phyloP scores from a whole-genome alignment of 2,888 invertebrate species.

The Xestia xanthographa region DNA sequence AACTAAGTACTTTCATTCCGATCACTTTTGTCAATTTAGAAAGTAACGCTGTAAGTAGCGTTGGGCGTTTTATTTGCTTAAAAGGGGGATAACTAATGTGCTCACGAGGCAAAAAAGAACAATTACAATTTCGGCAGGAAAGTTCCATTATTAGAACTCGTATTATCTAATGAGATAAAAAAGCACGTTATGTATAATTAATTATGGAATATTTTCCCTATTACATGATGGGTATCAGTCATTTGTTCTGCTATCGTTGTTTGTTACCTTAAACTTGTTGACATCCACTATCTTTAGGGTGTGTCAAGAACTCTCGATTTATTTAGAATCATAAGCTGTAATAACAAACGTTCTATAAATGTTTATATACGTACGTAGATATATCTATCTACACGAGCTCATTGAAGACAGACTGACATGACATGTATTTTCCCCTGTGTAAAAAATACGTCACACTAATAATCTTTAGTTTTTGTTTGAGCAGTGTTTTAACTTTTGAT shows the following conservation, averaged over 20 bases:
- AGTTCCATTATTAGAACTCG: slow-evolving; percentile 23
- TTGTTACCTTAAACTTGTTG: slow-evolving; percentile 72
- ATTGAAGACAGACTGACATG: background rate
- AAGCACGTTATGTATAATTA: background rate
- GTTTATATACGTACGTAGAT: slow-evolving; percentile 34
- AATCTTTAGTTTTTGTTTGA: slow-evolving; percentile 9
- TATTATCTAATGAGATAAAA: slow-evolving; percentile 16
- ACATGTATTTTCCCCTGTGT: slow-evolving; percentile 44
- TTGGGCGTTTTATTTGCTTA: background rate
- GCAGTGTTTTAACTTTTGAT: background rate
- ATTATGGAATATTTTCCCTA: slow-evolving; percentile 62
- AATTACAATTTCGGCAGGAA: slow-evolving; percentile 24
- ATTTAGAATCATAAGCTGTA: slow-evolving; percentile 49
- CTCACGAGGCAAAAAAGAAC: too few species aligned
- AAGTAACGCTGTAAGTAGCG: background rate
- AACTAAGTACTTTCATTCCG: background rate
- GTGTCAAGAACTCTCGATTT: slow-evolving; percentile 61
- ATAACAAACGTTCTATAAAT: slow-evolving; percentile 51
- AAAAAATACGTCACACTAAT: slow-evolving; percentile 4
- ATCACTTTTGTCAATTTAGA: background rate
- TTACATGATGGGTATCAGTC: slow-evolving; percentile 40
- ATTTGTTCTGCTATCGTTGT: slow-evolving; percentile 63
- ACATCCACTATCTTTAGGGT: slow-evolving; percentile 70
- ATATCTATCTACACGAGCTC: slow-evolving; percentile 9
- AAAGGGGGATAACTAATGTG: background rate